Evolutionary conservation across 2,797 vertebrate genomes (phyloP).

Genomic region (Tamandua tetradactyla): DNA sequence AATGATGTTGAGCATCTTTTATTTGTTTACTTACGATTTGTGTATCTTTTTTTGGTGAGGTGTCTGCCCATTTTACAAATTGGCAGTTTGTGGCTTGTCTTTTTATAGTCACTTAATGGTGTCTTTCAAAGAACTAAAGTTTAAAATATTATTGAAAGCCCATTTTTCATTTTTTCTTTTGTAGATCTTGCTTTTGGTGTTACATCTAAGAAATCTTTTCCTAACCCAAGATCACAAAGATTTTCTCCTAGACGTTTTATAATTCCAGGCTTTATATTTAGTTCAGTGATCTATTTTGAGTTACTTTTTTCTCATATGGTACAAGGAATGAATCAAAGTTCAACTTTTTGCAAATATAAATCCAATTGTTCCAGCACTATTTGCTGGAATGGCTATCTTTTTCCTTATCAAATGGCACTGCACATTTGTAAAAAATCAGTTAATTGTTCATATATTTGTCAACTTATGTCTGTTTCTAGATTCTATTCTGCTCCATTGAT

Average conservation of each 20-base stretch:
- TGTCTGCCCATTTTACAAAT: background rate
- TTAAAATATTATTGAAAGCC: conserved; percentile 34
- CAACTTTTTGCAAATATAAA: background rate
- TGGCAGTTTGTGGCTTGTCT: background rate
- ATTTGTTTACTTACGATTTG: background rate
- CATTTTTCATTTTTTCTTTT: background rate
- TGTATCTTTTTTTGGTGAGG: background rate
- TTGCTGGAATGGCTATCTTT: background rate
- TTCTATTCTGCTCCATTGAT: background rate
- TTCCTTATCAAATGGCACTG: background rate
- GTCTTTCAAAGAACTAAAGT: conserved; percentile 24
- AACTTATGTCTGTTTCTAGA: background rate
- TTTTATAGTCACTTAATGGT: background rate
- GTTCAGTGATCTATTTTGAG: background rate
- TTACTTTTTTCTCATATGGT: background rate
- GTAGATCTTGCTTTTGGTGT: background rate
- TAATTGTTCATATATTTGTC: background rate
- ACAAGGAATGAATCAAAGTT: background rate
- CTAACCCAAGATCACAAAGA: background rate
- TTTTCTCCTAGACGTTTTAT: background rate
- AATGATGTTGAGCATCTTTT: background rate
- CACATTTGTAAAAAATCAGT: background rate
- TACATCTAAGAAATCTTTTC: background rate
- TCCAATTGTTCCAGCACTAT: background rate
- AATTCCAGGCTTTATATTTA: background rate